Evolutionary conservation across 2,113 vertebrate species (phyloP).

Genomic region (Lampris megalopsis): DNA sequence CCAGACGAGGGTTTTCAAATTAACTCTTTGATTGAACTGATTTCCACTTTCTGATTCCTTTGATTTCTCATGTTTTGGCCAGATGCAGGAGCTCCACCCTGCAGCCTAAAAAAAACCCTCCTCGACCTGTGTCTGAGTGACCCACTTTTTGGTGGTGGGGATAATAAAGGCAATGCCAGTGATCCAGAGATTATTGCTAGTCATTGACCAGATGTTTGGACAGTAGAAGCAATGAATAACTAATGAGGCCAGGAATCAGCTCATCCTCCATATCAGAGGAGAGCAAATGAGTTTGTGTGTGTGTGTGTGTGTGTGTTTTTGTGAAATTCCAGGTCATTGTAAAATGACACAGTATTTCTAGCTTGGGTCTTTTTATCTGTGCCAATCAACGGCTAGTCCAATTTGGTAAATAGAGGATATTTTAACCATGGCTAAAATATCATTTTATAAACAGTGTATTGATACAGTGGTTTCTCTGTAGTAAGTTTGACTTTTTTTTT

Average conservation of each 20-base stretch:
- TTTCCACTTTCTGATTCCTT: slow-evolving; percentile 54
- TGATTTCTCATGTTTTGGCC: slow-evolving; percentile 58
- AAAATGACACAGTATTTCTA: slow-evolving; percentile 25
- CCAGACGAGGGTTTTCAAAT: slow-evolving; percentile 52
- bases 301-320: slow-evolving; percentile 37
- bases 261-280: slow-evolving; percentile 28
- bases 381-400: slow-evolving; percentile 1
- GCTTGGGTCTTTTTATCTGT: slow-evolving; percentile 26
- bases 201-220: slow-evolving; percentile 71
- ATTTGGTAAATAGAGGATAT: background rate
- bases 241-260: slow-evolving; percentile 63
- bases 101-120: slow-evolving; percentile 36
- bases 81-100: slow-evolving; percentile 48
- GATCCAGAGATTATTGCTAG: slow-evolving; percentile 57
- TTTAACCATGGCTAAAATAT: background rate
- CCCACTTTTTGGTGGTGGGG: slow-evolving; percentile 29
- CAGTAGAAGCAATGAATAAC: slow-evolving; percentile 71
- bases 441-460: no score
- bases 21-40: slow-evolving; percentile 68
- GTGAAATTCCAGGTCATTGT: slow-evolving; percentile 17
- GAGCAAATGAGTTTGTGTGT: slow-evolving; percentile 32
- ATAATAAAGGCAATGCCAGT: slow-evolving; percentile 20
- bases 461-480: no score
- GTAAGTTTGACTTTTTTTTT: background rate
- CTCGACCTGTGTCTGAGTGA: slow-evolving; percentile 25